Evolutionary conservation across 2,888 invertebrate species (phyloP), one percentile per base, ranked within the genome.

Genomic region (Agrilus biguttatus): DNA sequence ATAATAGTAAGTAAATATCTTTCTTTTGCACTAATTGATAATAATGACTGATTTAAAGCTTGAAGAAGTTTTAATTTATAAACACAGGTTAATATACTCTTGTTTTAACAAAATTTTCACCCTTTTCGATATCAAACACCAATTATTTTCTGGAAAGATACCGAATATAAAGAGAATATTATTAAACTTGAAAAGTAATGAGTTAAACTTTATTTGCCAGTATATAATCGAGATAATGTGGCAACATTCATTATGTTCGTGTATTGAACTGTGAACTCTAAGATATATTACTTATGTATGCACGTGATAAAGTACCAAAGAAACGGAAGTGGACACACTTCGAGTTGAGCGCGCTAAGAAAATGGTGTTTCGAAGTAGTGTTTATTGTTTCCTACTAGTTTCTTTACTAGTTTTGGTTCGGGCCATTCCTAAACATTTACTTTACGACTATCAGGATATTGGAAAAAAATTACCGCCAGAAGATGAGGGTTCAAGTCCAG

Each of bases 401-500:
- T 28, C 5, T 28, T 28, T 28, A 13, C 34, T 40, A 33, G 33
- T 44, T 40, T 41, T 40, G 34, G 43, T 36, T 34, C 34, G 42
- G 21, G 47, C 47, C 7, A 59, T 77, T 49, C 72, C 74, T 32
- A 62, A 69, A 37, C 69, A 70, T 51, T 69, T 75, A 53, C 68
- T 80, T 52, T 80, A 78, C 63, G 75, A 78, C 3, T 70, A 71
- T 56, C 78, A 79, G 8, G 63, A 72, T 47, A 37, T 45, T 32
- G 80, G 80, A 57, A 61, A 66, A 39, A 58, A 63, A 33, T 61
- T 83, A 42, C 72, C 73, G 12, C 61, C 57, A 39, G 72, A 71
- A 1, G 73, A 76, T 51, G 82, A 83, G 49, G 65, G 75, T 13
- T 71, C 80, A n/a, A 76, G 81, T 10, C 71, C 72, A 1, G 82